phyloP scores from a whole-genome alignment of 2,888 invertebrate genomes.

The Drosophila algonquin region DNA sequence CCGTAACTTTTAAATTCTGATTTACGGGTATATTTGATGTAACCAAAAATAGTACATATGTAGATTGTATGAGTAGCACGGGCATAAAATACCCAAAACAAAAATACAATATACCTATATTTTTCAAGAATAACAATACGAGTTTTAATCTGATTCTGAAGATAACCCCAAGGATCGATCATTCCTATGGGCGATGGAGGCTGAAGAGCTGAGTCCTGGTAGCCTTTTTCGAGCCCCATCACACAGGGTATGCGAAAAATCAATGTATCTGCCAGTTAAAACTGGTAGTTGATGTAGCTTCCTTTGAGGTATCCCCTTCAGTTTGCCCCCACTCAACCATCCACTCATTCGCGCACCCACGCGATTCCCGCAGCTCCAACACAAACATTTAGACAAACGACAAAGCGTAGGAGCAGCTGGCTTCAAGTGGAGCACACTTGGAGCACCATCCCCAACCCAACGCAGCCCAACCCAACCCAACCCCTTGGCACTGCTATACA shows the following conservation, averaged over 20 bases:
- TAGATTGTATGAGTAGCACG: slow-evolving; percentile 4
- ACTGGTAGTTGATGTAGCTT: slow-evolving; percentile 59
- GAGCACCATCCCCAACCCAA: slow-evolving; percentile 22
- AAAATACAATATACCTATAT: slow-evolving; percentile 13
- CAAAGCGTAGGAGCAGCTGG: slow-evolving; percentile 49
- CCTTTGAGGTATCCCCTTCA: slow-evolving; percentile 25
- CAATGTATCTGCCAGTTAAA: slow-evolving; percentile 63
- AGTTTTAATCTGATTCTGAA: not conserved
- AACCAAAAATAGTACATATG: slow-evolving; percentile 12
- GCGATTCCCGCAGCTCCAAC: slow-evolving; percentile 48
- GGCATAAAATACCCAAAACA: slow-evolving; percentile 11
- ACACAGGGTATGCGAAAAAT: slow-evolving; percentile 55
- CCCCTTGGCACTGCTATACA: slow-evolving; percentile 6
- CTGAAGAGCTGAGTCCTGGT: too few relatives aligned
- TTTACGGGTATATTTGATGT: slow-evolving; percentile 12
- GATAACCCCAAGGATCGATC: not conserved
- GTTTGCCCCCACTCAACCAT: slow-evolving; percentile 7
- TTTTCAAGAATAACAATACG: not conserved
- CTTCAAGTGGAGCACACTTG: slow-evolving; percentile 45
- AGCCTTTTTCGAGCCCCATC: not conserved
- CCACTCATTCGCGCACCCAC: slow-evolving; percentile 6
- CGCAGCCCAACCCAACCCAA: slow-evolving; percentile 2
- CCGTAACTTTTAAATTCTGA: slow-evolving; percentile 53
- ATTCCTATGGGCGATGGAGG: too few relatives aligned
- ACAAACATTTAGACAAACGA: slow-evolving; percentile 67